Evolutionary conservation across 2,888 invertebrate genomes (phyloP), one percentile per base, ranked within the genome.

Genomic region (Seira ritae): DNA sequence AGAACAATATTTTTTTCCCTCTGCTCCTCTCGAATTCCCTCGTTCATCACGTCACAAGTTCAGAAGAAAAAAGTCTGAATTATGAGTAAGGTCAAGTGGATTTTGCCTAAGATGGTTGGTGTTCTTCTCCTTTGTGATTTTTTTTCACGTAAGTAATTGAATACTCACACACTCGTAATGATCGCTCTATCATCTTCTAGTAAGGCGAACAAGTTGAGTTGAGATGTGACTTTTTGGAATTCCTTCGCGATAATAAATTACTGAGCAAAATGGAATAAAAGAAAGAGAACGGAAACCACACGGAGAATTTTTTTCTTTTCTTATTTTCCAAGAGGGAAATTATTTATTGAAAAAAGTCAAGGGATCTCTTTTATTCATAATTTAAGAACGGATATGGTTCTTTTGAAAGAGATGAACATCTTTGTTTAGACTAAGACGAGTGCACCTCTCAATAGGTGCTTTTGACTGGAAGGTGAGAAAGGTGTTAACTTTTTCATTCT

Each of bases 401-500:
- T n/a, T n/a, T n/a, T n/a, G n/a, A n/a, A n/a, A n/a, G n/a, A n/a
- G n/a, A n/a, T n/a, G n/a, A n/a, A n/a, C n/a, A n/a, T n/a, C n/a
- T n/a, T n/a, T n/a, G n/a, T n/a, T n/a, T n/a, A n/a, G n/a, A n/a
- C n/a, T n/a, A n/a, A n/a, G n/a, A n/a, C n/a, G n/a, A 22, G 67
- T 10, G 37, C 65, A 42, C 65, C 67, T 66, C 55, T 80, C 50
- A 74, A 80, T 80, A 80, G 80, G 80, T 80, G 80, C 69, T 80
- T 80, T 80, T 80, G 80, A 80, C 80, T 80, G 80, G 80, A 80
- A 80, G 80, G 80, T 80, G 80, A 80, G 80, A 80, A 80, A 80
- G 80, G 80, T 80, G 80, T 80, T 74, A 80, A 80, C 80, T 80
- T 80, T 72, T 74, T 70, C 74, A 22, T 60, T 62, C 31, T 69